Evolutionary conservation across 2,888 invertebrate genomes (phyloP).

Genomic region (Mantis religiosa): DNA sequence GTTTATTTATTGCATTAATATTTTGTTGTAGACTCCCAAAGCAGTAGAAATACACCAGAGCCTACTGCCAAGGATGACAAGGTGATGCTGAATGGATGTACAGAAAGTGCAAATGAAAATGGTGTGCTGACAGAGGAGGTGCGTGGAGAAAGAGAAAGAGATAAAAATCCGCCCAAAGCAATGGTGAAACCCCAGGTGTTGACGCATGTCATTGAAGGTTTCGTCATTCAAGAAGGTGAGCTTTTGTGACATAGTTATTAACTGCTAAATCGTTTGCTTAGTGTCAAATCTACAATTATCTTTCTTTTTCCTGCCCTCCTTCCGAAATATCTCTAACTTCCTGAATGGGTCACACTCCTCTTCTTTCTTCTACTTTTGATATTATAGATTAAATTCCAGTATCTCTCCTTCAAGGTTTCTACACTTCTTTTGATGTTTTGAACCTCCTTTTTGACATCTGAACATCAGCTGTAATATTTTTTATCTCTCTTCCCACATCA

Average conservation of each 20-base stretch:
- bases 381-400: too few species aligned
- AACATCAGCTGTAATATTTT: too few species aligned
- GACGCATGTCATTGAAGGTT: conserved; percentile 95
- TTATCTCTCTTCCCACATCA: too few species aligned
- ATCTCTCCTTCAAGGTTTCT: too few species aligned
- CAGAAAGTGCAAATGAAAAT: neutral
- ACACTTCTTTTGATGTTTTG: too few species aligned
- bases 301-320: too few species aligned
- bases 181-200: conserved; percentile 93
- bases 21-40: neutral
- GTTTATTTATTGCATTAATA: neutral
- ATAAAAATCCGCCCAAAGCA: conserved; percentile 67
- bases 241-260: conserved; percentile 26
- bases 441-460: too few species aligned
- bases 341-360: too few species aligned
- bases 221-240: conserved; percentile 87
- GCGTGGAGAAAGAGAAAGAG: conserved; percentile 38
- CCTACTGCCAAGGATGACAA: conserved; percentile 18
- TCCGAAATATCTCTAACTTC: too few species aligned
- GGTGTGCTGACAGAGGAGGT: conserved; percentile 44
- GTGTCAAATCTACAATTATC: too few species aligned
- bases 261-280: too few species aligned
- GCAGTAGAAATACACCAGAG: neutral
- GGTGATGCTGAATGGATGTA: conserved; percentile 18
- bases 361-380: too few species aligned